A percentile compares a stretch with the other conserved stretches of the same genome.
These are phyloP conservation scores for Sinopyrophorus schimmeli DNA, from an alignment of 2,888 invertebrate species.

Conservation along the genomic window DNA sequence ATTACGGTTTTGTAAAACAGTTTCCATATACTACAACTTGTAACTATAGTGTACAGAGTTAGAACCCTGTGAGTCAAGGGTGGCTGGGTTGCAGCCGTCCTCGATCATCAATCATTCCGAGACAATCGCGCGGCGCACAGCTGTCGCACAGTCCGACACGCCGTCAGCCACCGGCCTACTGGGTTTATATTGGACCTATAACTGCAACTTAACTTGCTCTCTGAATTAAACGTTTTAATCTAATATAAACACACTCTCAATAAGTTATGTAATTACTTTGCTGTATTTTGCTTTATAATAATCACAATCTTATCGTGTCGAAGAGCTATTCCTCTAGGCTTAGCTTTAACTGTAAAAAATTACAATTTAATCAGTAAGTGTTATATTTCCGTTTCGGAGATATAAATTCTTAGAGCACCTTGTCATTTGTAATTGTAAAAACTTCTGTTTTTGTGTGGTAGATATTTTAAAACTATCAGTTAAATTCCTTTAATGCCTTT, in stretches of 20 bases:
- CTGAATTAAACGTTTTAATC: slow-evolving; percentile 52
- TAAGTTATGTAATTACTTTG: slow-evolving; percentile 32
- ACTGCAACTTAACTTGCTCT: slow-evolving; percentile 46
- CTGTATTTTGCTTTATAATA: slow-evolving; percentile 23
- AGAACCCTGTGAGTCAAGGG: slow-evolving; percentile 53
- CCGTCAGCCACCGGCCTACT: slow-evolving; percentile 52
- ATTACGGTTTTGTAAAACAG: slow-evolving; percentile 21
- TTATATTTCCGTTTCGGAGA: no score
- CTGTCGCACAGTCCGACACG: slow-evolving; percentile 59
- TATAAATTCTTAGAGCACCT: no score
- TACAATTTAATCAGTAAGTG: no score
- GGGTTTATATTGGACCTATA: slow-evolving; percentile 51
- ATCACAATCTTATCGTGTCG: no score
- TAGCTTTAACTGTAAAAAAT: no score
- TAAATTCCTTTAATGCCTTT: no score
- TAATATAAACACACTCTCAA: slow-evolving; percentile 38
- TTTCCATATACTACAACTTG: slow-evolving; percentile 35
- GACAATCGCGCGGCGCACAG: slow-evolving; percentile 65
- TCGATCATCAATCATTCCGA: slow-evolving; percentile 65
- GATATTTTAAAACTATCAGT: no score
- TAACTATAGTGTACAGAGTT: slow-evolving; percentile 49
- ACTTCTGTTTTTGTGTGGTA: no score
- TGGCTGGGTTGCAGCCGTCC: slow-evolving; percentile 56
- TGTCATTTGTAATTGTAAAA: no score
- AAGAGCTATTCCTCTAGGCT: no score